phyloP scores from a whole-genome alignment of 2,888 invertebrate species.

The Ectemnius lituratus region DNA sequence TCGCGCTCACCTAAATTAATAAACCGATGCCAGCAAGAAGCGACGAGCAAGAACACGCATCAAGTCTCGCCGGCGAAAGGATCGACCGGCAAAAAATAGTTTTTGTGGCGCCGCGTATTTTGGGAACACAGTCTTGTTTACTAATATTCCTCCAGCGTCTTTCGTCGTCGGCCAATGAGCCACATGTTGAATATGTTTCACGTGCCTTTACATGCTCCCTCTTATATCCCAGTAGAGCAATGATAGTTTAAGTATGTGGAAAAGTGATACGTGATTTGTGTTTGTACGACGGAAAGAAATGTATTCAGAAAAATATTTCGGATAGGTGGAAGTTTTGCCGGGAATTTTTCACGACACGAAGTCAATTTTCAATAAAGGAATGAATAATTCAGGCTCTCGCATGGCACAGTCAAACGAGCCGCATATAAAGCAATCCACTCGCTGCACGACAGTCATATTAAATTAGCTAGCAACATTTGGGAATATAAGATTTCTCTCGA shows the following conservation, averaged over 20 bases:
- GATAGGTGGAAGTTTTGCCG: background rate
- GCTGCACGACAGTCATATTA: background rate
- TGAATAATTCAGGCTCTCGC: background rate
- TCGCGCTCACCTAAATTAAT: conserved; percentile 1
- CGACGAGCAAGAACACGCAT: background rate
- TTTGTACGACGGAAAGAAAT: too few relatives aligned
- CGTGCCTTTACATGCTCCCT: too few relatives aligned
- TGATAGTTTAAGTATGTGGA: too few relatives aligned
- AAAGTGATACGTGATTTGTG: too few relatives aligned
- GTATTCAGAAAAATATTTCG: too few relatives aligned
- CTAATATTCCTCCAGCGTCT: background rate
- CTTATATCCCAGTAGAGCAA: too few relatives aligned
- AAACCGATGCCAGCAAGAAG: background rate
- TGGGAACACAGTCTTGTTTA: background rate
- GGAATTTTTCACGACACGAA: background rate
- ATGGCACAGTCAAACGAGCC: too few relatives aligned
- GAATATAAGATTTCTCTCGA: conserved; percentile 1
- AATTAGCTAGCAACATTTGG: background rate
- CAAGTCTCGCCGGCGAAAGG: background rate
- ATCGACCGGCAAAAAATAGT: background rate
- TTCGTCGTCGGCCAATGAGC: conserved; percentile 20
- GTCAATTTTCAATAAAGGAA: background rate
- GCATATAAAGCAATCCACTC: background rate
- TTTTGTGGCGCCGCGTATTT: background rate
- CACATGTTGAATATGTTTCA: background rate